Evolutionary conservation across 2,888 invertebrate genomes (phyloP), one percentile per base, ranked within the genome.

Genomic region (Chalcosyrphus nemorum): DNA sequence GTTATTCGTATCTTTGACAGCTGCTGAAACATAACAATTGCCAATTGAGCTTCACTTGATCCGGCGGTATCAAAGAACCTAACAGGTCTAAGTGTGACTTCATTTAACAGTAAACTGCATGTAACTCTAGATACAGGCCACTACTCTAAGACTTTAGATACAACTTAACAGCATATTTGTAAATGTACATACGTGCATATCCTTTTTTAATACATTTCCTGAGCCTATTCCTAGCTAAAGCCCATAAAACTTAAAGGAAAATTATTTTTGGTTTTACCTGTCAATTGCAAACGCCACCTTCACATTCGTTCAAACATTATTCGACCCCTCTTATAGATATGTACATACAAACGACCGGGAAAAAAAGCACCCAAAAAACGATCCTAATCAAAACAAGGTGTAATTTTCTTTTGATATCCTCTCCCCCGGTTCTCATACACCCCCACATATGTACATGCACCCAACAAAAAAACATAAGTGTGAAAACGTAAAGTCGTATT

Each of bases 401-500:
- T 72, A 32, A 63, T 57, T 72, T 65, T 65, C 41, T 17, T 50
- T 32, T 32, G 21, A 57, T 63, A 50, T 7, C 2, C 11, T 15
- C 27, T 7, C 13, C 45, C 29, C 41, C 6, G 2, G 13, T 4
- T 9, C 13, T 41, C 17, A 9, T 32, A 24, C n/a, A 35, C n/a
- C 47, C 35, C 57, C 35, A 29, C 13, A 11, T 24, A 24, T 24
- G n/a, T n/a, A n/a, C n/a, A n/a, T n/a, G n/a, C n/a, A n/a, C 2
- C n/a, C n/a, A 17, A 17, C 24, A 52, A 41, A 38, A 59, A 24
- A 41, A 1, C 21, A 0, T 6, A 50, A 74, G 74, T 80, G 80
- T 59, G 66, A 74, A 80, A 74, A 59, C 45, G 52, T 59, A 66
- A 74, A 78, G 66, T 75, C 80, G 61, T 54, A 47, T 68, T 66